Evolutionary conservation across 2,113 vertebrate species (phyloP).

Genomic region (Dasyurus viverrinus): DNA sequence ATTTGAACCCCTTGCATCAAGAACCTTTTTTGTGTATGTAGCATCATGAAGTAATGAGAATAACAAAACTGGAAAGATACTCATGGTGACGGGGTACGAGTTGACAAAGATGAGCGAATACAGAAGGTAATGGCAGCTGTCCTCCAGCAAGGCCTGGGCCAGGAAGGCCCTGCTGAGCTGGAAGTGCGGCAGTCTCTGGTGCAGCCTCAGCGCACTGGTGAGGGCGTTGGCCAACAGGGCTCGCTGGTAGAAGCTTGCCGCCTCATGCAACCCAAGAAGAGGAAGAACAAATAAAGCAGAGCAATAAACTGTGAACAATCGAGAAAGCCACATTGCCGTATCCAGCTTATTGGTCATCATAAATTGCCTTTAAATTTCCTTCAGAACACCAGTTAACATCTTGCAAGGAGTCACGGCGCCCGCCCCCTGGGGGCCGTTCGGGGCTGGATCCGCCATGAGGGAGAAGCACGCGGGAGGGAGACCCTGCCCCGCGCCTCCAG

Average conservation of each 20-base stretch:
- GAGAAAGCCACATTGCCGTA: slow-evolving; percentile 98
- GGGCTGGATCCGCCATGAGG: slow-evolving; percentile 84
- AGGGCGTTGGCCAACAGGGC: slow-evolving; percentile 97
- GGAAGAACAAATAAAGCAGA: slow-evolving; percentile 97
- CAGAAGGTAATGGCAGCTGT: slow-evolving; percentile 98
- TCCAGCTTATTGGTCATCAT: slow-evolving; percentile 96
- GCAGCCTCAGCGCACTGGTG: slow-evolving; percentile 96
- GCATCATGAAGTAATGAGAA: slow-evolving; percentile 99
- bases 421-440: slow-evolving; percentile 83
- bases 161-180: slow-evolving; percentile 96
- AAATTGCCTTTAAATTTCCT: slow-evolving; percentile 88
- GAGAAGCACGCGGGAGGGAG: background rate
- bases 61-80: slow-evolving; percentile 97
- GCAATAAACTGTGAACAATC: slow-evolving; percentile 97
- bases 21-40: slow-evolving; percentile 96
- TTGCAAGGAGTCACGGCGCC: slow-evolving; percentile 68
- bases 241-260: slow-evolving; percentile 97
- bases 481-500: background rate
- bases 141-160: slow-evolving; percentile 95
- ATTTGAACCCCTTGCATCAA: slow-evolving; percentile 93
- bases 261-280: slow-evolving; percentile 94
- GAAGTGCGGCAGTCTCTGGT: slow-evolving; percentile 95
- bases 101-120: slow-evolving; percentile 99
- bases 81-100: slow-evolving; percentile 99
- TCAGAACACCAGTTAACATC: slow-evolving; percentile 35